Conservation (phyloP, 2,888 invertebrate genomes). For the Nomada hirtipes region DNA sequence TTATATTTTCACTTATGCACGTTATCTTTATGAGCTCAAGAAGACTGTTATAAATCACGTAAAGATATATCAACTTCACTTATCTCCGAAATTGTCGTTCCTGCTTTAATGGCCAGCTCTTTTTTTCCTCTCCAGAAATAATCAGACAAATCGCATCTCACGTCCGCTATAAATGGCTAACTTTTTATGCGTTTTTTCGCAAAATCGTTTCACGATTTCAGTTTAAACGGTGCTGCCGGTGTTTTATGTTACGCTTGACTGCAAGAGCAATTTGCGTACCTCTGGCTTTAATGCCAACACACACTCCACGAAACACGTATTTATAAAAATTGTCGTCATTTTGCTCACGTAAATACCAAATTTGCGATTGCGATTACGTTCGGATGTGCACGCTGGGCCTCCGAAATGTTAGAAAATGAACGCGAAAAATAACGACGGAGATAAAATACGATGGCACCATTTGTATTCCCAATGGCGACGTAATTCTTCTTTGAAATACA, state of each 20-base stretch:
- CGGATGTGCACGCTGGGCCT: too few relatives aligned
- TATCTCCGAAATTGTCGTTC: too few relatives aligned
- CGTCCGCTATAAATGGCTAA: neutral
- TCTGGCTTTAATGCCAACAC: neutral
- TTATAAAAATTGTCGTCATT: neutral
- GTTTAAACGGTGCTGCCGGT: neutral
- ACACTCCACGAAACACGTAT: neutral
- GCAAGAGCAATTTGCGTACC: neutral
- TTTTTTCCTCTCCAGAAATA: neutral
- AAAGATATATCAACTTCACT: too few relatives aligned
- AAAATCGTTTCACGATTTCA: constrained; percentile 1
- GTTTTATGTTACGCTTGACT: neutral
- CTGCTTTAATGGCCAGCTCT: too few relatives aligned
- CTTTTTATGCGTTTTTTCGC: neutral
- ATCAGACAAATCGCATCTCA: neutral
- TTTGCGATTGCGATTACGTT: neutral
- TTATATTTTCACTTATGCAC: too few relatives aligned
- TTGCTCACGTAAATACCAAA: neutral
- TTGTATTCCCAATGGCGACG: constrained; percentile 34
- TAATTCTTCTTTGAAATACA: constrained; percentile 50
- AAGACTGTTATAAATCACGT: too few relatives aligned
- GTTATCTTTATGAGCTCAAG: too few relatives aligned
- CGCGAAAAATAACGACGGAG: neutral
- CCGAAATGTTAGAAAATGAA: constrained; percentile 24
- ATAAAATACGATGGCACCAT: constrained; percentile 7